A percentile compares a stretch with the other conserved stretches of the same genome.
Evolutionary conservation across 1,140 invertebrate genomes (phyloP).

Genomic region (Drosophila simulans): DNA sequence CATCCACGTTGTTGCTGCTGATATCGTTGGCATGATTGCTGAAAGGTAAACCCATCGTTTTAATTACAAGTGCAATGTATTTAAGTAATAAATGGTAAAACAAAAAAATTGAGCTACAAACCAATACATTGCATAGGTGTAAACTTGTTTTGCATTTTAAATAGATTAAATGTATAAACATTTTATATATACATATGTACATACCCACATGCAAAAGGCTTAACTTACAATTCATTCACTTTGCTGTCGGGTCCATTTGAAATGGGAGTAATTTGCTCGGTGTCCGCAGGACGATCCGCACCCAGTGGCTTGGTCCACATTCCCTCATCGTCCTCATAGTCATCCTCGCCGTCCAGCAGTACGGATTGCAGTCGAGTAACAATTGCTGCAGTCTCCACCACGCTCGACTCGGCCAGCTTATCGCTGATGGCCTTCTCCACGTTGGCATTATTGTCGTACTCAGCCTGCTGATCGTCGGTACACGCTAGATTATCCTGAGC

Average conservation of each 20-base stretch:
- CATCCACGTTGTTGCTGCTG: conserved; percentile 52
- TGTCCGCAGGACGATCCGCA: conserved; percentile 34
- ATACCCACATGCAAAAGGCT: too few species aligned
- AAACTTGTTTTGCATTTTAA: too few species aligned
- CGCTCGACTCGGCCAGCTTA: conserved; percentile 47
- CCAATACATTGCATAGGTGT: too few species aligned
- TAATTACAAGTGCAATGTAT: background rate
- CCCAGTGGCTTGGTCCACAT: conserved; percentile 82
- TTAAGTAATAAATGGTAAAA: background rate
- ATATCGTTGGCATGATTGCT: conserved; percentile 73
- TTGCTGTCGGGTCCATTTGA: conserved; percentile 66
- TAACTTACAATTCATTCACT: conserved; percentile 66
- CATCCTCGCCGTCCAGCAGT: conserved; percentile 73
- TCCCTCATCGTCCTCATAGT: conserved; percentile 80
- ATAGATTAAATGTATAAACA: too few species aligned
- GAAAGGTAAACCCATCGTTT: conserved; percentile 4
- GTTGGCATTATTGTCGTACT: conserved; percentile 83
- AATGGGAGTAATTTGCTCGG: conserved; percentile 37
- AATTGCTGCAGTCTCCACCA: conserved; percentile 52
- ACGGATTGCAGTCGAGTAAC: conserved; percentile 74
- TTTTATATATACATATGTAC: too few species aligned
- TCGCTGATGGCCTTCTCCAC: conserved; percentile 72
- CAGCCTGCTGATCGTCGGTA: conserved; percentile 57
- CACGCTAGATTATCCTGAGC: conserved; percentile 8
- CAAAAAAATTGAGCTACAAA: background rate